phyloP scores from a whole-genome alignment of 1,140 invertebrate species.

The Pogonognathellus flavescens region DNA sequence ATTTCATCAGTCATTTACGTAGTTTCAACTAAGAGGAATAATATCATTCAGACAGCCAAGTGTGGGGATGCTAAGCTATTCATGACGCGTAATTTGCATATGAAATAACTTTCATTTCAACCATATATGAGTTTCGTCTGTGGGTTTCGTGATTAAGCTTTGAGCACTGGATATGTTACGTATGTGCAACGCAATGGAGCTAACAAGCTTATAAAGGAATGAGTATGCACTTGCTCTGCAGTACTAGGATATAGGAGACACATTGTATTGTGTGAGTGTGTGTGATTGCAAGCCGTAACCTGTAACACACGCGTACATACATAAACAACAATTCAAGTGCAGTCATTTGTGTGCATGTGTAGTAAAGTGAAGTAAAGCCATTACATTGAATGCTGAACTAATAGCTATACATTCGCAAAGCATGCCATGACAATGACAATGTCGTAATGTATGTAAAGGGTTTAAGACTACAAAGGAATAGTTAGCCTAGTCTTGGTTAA shows the following conservation, averaged over 20 bases:
- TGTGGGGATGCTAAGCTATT: conserved; percentile 25
- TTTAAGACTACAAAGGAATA: too few relatives aligned
- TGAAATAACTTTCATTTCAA: conserved; percentile 28
- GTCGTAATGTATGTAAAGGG: too few relatives aligned
- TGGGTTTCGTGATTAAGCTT: neutral
- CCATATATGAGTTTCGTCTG: conserved; percentile 26
- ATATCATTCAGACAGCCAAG: neutral
- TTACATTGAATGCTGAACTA: too few relatives aligned
- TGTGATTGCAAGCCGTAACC: too few relatives aligned
- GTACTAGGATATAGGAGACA: neutral
- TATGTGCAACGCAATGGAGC: neutral
- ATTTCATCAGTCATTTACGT: conserved; percentile 2
- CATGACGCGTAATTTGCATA: conserved; percentile 19
- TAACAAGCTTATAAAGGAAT: neutral
- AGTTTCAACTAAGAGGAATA: conserved; percentile 13
- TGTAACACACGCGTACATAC: too few relatives aligned
- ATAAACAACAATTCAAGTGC: too few relatives aligned
- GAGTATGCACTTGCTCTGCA: neutral
- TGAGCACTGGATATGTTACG: neutral
- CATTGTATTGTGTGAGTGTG: too few relatives aligned
- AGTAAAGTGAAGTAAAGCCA: too few relatives aligned
- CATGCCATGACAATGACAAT: too few relatives aligned
- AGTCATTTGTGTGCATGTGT: too few relatives aligned
- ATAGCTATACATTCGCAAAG: too few relatives aligned
- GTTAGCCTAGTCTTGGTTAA: too few relatives aligned